These are phyloP conservation scores for Melanocharis versteri DNA, from an alignment of 2,113 vertebrate genomes.

Conservation along the genomic window DNA sequence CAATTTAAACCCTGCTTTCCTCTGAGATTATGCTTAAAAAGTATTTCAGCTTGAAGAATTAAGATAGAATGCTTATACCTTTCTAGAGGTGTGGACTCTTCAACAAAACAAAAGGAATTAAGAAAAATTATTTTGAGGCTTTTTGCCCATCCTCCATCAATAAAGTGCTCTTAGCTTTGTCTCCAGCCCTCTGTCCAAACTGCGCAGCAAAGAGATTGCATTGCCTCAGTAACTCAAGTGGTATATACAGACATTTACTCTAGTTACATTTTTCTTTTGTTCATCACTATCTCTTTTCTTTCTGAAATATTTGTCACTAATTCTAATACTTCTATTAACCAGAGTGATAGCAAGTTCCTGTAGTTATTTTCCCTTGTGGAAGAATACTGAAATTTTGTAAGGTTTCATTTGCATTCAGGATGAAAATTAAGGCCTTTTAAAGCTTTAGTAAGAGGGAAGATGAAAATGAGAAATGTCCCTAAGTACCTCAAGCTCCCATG, in stretches of 20 bases:
- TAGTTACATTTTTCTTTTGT: not conserved
- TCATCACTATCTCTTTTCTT: not conserved
- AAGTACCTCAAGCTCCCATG: not conserved
- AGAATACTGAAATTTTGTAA: not conserved
- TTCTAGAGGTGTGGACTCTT: not conserved
- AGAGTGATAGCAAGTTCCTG: not conserved
- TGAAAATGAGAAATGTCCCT: not conserved
- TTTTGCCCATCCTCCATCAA: not conserved
- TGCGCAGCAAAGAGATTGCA: not conserved
- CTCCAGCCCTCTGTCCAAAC: not conserved
- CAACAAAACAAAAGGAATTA: not conserved
- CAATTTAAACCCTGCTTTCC: constrained; percentile 5
- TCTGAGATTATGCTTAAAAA: not conserved
- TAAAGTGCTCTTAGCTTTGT: not conserved
- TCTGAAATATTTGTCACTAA: not conserved
- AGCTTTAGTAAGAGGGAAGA: not conserved
- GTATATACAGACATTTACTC: not conserved
- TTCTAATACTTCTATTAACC: not conserved
- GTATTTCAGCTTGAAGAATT: not conserved
- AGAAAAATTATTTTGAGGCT: not conserved
- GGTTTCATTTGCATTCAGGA: not conserved
- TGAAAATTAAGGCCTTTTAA: not conserved
- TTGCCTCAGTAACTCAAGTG: not conserved
- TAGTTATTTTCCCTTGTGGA: not conserved
- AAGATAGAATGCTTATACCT: not conserved